phyloP scores from a whole-genome alignment of 2,888 invertebrate species.

The Acrobasis repandana region DNA sequence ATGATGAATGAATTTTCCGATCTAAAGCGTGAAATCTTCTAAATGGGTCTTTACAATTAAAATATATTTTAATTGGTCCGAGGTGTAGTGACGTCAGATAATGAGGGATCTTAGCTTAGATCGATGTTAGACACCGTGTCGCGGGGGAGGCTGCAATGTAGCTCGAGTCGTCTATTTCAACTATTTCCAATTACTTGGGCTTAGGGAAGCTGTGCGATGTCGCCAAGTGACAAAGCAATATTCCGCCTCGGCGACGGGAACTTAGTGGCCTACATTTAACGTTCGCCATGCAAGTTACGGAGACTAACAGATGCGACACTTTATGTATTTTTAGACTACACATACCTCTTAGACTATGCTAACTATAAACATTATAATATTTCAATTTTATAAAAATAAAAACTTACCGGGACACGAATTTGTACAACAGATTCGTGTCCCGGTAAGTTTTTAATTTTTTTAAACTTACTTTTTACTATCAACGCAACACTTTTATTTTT shows the following conservation, averaged over 20 bases:
- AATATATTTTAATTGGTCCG: slow-evolving; percentile 5
- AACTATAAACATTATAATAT: too few relatives aligned
- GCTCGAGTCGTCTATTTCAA: slow-evolving; percentile 76
- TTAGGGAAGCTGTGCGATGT: slow-evolving; percentile 76
- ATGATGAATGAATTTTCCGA: too few relatives aligned
- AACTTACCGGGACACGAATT: too few relatives aligned
- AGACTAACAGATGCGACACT: neutral
- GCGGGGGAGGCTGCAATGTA: slow-evolving; percentile 48
- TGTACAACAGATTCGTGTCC: too few relatives aligned
- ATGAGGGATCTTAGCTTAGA: neutral
- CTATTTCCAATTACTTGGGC: slow-evolving; percentile 82
- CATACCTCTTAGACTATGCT: too few relatives aligned
- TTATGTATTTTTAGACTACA: neutral
- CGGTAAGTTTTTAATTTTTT: too few relatives aligned
- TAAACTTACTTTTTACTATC: too few relatives aligned
- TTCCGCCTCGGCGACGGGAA: slow-evolving; percentile 66
- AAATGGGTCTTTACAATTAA: slow-evolving; percentile 4
- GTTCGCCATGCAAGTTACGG: slow-evolving; percentile 40
- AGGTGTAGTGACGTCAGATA: slow-evolving; percentile 4
- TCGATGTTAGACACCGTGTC: slow-evolving; percentile 17
- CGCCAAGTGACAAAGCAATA: slow-evolving; percentile 82
- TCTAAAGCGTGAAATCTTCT: too few relatives aligned
- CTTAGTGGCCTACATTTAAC: slow-evolving; percentile 80
- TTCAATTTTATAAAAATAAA: too few relatives aligned
- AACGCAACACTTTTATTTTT: too few relatives aligned